These are phyloP conservation scores for Melitaea athalia DNA, from an alignment of 2,888 invertebrate genomes.

Conservation along the genomic window DNA sequence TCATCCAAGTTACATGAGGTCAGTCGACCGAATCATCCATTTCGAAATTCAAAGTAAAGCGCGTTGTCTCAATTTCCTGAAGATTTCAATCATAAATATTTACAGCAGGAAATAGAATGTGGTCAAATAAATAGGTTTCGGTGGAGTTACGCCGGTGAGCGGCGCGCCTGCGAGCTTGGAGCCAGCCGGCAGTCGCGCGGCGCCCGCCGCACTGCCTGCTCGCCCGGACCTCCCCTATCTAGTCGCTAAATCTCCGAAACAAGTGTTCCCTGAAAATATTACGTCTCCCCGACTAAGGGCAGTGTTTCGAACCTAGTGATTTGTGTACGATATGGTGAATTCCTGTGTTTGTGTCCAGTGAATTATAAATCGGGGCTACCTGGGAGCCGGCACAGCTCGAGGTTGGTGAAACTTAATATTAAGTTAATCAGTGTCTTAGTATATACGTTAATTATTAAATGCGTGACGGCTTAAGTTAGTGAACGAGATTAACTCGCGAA, in stretches of 20 bases:
- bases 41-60: slow-evolving; percentile 2
- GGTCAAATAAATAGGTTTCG: slow-evolving; percentile 13
- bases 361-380: slow-evolving; percentile 57
- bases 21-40: not conserved
- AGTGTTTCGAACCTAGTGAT: slow-evolving; percentile 21
- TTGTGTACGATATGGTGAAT: slow-evolving; percentile 32
- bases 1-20: no score
- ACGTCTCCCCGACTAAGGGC: slow-evolving; percentile 1
- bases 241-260: not conserved
- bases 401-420: slow-evolving; percentile 46
- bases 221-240: slow-evolving; percentile 28
- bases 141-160: slow-evolving; percentile 7
- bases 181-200: slow-evolving; percentile 60
- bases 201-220: slow-evolving; percentile 53
- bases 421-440: slow-evolving; percentile 2
- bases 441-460: slow-evolving; percentile 22
- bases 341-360: slow-evolving; percentile 56
- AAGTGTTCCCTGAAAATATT: not conserved
- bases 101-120: slow-evolving; percentile 15
- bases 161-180: slow-evolving; percentile 16
- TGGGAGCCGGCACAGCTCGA: slow-evolving; percentile 65
- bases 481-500: not conserved
- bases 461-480: not conserved
- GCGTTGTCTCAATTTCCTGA: slow-evolving; percentile 10
- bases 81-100: slow-evolving; percentile 16